Evolutionary conservation across 2,888 invertebrate genomes (phyloP).

Genomic region (Aphrophora alni): DNA sequence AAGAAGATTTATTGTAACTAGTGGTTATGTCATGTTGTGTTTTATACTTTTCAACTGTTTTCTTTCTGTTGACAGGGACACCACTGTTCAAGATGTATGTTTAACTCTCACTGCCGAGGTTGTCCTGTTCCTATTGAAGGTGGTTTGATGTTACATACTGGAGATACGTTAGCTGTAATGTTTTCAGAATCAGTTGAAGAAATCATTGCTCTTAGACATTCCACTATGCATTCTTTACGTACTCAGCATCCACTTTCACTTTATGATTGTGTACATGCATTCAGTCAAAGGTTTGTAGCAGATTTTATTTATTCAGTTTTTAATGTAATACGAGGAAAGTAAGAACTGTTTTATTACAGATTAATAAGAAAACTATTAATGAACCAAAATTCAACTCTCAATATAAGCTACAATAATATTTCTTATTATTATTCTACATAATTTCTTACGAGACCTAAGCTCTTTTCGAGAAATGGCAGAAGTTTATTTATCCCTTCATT

Average conservation of each 20-base stretch:
- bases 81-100: constrained; percentile 66
- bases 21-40: no score
- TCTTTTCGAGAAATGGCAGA: no score
- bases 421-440: no score
- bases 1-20: no score
- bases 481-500: no score
- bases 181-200: constrained; percentile 58
- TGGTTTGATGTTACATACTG: constrained; percentile 61
- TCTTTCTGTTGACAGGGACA: constrained; percentile 58
- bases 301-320: not conserved
- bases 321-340: no score
- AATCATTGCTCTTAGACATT: constrained; percentile 58
- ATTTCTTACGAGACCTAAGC: no score
- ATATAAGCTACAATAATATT: no score
- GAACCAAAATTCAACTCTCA: no score
- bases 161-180: constrained; percentile 63
- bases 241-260: constrained; percentile 63
- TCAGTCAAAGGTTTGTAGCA: constrained; percentile 62
- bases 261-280: constrained; percentile 67
- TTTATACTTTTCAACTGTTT: no score
- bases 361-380: no score
- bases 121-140: constrained; percentile 61
- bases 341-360: no score
- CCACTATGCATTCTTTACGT: constrained; percentile 60
- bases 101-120: constrained; percentile 63